A percentile compares a stretch with the other conserved stretches of the same genome.
phyloP scores from a whole-genome alignment of 2,888 invertebrate genomes.

The Ormyrus rosae region DNA sequence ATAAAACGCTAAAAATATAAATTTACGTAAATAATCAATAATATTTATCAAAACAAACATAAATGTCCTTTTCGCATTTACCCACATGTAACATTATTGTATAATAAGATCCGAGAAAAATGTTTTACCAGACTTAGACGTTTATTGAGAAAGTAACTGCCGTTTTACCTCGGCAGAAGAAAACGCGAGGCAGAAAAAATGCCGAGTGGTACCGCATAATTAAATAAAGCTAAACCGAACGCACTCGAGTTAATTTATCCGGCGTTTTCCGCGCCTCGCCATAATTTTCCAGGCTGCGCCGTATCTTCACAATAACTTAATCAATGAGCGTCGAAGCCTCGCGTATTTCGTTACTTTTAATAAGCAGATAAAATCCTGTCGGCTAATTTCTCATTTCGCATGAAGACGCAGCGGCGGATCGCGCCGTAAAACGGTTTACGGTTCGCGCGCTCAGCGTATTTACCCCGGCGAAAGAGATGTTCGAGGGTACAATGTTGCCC shows the following conservation, averaged over 20 bases:
- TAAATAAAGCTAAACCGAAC: no score
- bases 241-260: no score
- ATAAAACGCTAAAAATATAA: neutral
- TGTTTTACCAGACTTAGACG: no score
- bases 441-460: constrained; percentile 2
- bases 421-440: constrained; percentile 48
- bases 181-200: no score
- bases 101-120: no score
- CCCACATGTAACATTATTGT: no score
- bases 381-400: constrained; percentile 44
- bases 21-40: neutral
- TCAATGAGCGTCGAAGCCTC: constrained; percentile 12
- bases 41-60: neutral
- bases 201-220: no score
- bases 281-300: neutral
- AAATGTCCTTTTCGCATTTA: neutral
- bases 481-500: constrained; percentile 21
- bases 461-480: constrained; percentile 25
- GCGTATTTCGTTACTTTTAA: constrained; percentile 39
- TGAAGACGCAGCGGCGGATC: constrained; percentile 4
- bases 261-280: neutral
- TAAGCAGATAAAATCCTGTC: constrained; percentile 48
- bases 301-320: constrained; percentile 44
- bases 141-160: no score
- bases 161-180: no score